Conservation (phyloP, 92 coral and sea anemone species). For the Palythoa grandis region DNA sequence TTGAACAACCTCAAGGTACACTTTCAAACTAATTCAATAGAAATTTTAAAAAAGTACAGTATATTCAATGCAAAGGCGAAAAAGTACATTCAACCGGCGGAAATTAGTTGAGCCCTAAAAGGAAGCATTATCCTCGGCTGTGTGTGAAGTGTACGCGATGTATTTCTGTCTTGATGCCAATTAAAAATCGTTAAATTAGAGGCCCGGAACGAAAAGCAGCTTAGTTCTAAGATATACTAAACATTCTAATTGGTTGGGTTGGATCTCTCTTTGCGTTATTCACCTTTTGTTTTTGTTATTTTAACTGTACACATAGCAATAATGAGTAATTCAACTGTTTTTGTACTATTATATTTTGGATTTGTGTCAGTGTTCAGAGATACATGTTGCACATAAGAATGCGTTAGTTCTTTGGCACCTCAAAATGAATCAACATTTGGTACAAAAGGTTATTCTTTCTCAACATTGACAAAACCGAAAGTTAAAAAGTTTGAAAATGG, state of each 20-base stretch:
- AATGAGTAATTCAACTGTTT: slow-evolving; percentile 11
- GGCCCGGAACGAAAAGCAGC: background rate
- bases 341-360: background rate
- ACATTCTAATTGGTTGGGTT: background rate
- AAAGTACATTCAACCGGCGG: slow-evolving; percentile 36
- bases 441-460: background rate
- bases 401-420: background rate
- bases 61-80: slow-evolving; percentile 18
- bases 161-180: slow-evolving; percentile 1
- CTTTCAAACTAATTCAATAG: slow-evolving; percentile 36
- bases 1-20: slow-evolving; percentile 12
- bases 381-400: background rate
- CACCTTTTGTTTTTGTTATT: slow-evolving; percentile 6
- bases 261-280: background rate
- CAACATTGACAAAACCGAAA: too few relatives aligned
- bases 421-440: background rate
- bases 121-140: slow-evolving; percentile 13
- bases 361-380: background rate
- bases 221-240: background rate
- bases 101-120: slow-evolving; percentile 29
- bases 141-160: background rate
- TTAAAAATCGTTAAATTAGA: slow-evolving; percentile 18
- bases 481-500: background rate
- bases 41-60: slow-evolving; percentile 7
- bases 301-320: slow-evolving; percentile 10